Conservation (phyloP, 2,113 vertebrate genomes). For the Amphilophus citrinellus region DNA sequence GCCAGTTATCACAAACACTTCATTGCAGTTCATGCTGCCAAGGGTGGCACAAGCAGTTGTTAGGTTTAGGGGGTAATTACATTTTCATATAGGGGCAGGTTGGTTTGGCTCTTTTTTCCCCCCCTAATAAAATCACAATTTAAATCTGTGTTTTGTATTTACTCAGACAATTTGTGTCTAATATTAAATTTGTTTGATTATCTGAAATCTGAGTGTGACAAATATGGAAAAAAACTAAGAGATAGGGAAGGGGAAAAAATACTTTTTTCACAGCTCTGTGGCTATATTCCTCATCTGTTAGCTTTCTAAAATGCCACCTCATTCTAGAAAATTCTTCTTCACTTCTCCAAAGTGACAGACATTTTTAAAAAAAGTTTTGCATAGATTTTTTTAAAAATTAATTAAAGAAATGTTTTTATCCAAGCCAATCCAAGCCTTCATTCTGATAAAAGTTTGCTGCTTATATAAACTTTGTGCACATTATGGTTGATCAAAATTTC, state of each 20-base stretch:
- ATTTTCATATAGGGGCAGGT: not conserved
- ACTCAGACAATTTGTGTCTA: not conserved
- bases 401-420: not conserved
- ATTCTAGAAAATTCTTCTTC: no score
- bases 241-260: no score
- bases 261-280: no score
- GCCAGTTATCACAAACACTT: not conserved
- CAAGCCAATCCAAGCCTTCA: not conserved
- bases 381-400: not conserved
- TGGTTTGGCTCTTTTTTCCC: not conserved
- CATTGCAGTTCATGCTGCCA: not conserved
- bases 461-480: not conserved
- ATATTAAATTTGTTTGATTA: not conserved
- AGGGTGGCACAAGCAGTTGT: not conserved
- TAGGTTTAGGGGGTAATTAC: not conserved
- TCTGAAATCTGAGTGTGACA: no score
- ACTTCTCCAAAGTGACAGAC: no score
- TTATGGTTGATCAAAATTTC: not conserved
- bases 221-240: no score
- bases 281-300: no score
- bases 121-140: not conserved
- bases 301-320: no score
- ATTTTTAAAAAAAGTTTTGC: no score
- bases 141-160: not conserved
- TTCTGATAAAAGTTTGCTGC: not conserved